A percentile compares a stretch with the other conserved stretches of the same genome.
Evolutionary conservation across 2,888 invertebrate genomes (phyloP).

Genomic region (Creontiades dilutus): DNA sequence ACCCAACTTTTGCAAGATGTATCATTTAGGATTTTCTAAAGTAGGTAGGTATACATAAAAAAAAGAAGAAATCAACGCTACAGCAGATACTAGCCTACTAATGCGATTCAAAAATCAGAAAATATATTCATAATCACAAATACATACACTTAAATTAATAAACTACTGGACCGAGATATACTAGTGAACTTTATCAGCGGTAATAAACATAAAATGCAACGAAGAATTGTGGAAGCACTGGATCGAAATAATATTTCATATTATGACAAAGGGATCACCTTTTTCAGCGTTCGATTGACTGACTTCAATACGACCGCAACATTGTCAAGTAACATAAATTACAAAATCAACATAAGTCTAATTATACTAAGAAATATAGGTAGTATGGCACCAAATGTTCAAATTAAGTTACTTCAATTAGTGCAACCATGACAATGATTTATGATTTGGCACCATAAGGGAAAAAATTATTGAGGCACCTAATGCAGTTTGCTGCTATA

Average conservation of each 20-base stretch:
- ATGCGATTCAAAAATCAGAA: too few species aligned
- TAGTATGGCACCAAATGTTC: conserved; percentile 23
- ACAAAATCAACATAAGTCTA: neutral
- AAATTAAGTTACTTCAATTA: neutral
- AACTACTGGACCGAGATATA: too few species aligned
- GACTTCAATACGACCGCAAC: too few species aligned
- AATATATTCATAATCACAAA: too few species aligned
- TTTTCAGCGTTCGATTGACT: too few species aligned
- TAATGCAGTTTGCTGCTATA: neutral
- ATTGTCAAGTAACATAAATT: neutral
- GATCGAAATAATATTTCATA: neutral
- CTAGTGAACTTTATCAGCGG: too few species aligned
- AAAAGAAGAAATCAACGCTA: too few species aligned
- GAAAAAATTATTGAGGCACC: neutral
- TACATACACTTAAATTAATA: too few species aligned
- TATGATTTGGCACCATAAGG: neutral
- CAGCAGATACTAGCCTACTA: too few species aligned
- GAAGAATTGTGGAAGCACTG: neutral
- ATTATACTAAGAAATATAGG: neutral
- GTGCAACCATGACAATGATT: neutral
- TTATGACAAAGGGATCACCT: neutral
- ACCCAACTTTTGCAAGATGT: too few species aligned
- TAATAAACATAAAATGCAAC: neutral
- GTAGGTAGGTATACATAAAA: too few species aligned
- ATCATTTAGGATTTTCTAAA: too few species aligned